Evolutionary conservation across 2,113 vertebrate species (phyloP), one percentile per base, ranked within the genome.

Genomic region (Panurus biarmicus): DNA sequence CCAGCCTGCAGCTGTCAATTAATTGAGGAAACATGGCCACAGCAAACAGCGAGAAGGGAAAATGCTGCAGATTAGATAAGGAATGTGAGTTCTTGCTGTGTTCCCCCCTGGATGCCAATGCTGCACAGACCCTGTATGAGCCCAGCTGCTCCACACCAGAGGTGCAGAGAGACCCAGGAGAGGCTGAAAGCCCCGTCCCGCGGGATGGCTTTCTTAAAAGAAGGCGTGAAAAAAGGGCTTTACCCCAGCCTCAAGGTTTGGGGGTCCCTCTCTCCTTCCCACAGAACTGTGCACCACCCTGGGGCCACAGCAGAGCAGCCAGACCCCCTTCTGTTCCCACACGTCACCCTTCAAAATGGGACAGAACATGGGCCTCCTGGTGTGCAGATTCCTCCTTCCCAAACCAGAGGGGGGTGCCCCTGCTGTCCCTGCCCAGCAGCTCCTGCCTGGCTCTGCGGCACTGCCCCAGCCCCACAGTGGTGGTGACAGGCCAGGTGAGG

Each of bases 1-100:
- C 76, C 96, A 96, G 82, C 87, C 94, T 83, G 93, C 97, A 97
- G 94, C 97, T 97, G 97, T 94, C 95, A 74, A 76, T 79, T 82
- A 35, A 97, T 93, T 95, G 97, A 97, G 96, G 96, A 97, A 97
- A 91, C 86, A 26, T 13, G 24, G 90, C 48, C 94, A 85, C 2
- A 2, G 90, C 3, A 95, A 97, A 96, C 82, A 94, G 26, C 0
- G 0, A 74, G 87, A 70, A 95, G 82, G 94, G 93, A 73, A 91
- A 95, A 21, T 1, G 42, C 50, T 62, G 66, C 73, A 94, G 96
- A 96, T 97, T 96, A 97, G 97, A 96, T 97, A 97, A 90, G 89
- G 76, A 94, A 47, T 11, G 33, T 0, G 25, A 38, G 65, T 13
- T 60, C 77, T 81, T 5, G 10, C 70, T 42, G 42, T 5, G 3